These are phyloP conservation scores for Diabrotica balteata DNA, from an alignment of 2,888 invertebrate species.

Conservation along the genomic window DNA sequence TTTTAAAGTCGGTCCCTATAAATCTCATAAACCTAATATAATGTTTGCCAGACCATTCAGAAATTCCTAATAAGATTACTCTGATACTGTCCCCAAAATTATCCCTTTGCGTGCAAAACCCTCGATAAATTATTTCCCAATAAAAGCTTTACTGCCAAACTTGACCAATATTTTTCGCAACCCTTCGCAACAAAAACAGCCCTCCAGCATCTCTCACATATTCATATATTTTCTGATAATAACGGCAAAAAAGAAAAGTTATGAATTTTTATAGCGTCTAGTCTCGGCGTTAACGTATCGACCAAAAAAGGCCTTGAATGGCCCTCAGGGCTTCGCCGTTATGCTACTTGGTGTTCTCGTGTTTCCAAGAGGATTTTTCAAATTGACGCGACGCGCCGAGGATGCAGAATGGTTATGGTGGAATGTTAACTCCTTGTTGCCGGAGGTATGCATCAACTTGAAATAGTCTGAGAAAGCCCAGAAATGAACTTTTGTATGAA, in stretches of 20 bases:
- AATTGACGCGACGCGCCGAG: neutral
- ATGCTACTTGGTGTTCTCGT: neutral
- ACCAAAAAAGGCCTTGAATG: constrained; percentile 4
- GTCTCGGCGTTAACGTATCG: constrained; percentile 8
- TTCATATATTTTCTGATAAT: neutral
- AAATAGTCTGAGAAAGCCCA: too few species aligned
- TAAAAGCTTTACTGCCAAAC: constrained; percentile 2
- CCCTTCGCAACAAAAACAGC: neutral
- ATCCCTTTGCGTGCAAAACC: neutral
- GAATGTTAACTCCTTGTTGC: too few species aligned
- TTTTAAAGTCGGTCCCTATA: too few species aligned
- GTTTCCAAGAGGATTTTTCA: neutral
- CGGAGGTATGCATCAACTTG: too few species aligned
- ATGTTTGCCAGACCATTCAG: too few species aligned
- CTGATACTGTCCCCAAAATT: neutral
- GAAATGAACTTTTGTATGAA: too few species aligned
- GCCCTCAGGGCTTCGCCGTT: constrained; percentile 1
- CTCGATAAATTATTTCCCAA: constrained; percentile 5
- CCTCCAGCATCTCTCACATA: neutral
- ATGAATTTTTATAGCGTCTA: constrained; percentile 18
- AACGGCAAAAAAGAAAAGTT: neutral
- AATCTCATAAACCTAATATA: too few species aligned
- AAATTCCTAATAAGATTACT: too few species aligned
- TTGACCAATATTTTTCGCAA: constrained; percentile 10
- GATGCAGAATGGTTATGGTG: too few species aligned